phyloP scores from a whole-genome alignment of 2,888 invertebrate species.

The Nasonovia ribisnigri region DNA sequence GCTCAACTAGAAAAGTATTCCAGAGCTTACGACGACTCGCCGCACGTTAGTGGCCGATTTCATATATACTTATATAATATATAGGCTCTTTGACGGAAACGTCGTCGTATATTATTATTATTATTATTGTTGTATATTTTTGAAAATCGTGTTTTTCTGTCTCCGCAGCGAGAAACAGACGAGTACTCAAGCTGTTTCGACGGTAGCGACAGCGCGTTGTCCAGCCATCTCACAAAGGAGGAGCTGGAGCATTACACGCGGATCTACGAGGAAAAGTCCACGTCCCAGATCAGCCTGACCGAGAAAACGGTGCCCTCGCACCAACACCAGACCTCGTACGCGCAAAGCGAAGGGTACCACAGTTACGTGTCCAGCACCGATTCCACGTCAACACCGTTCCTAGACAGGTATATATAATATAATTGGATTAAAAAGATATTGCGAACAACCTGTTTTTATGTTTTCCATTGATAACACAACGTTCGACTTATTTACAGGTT shows the following conservation, averaged over 20 bases:
- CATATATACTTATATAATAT: neutral
- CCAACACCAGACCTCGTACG: conserved; percentile 82
- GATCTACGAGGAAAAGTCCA: conserved; percentile 70
- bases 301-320: conserved; percentile 70
- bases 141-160: conserved; percentile 53
- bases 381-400: conserved; percentile 81
- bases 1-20: conserved; percentile 72
- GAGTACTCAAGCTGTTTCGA: conserved; percentile 64
- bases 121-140: neutral
- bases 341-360: conserved; percentile 85
- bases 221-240: conserved; percentile 70
- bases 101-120: neutral
- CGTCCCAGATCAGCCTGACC: conserved; percentile 65
- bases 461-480: neutral
- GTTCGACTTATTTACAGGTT: conserved; percentile 69
- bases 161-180: conserved; percentile 63
- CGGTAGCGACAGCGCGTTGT: conserved; percentile 65
- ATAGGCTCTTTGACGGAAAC: too few relatives aligned
- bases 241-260: conserved; percentile 73
- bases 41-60: conserved; percentile 67
- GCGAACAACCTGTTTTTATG: neutral
- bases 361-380: conserved; percentile 85
- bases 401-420: conserved; percentile 74
- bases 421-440: neutral
- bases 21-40: conserved; percentile 71